Percentiles rank a stretch among this genome's conserved stretches.
These are phyloP conservation scores for Eudemis profundana DNA, from an alignment of 2,888 invertebrate species.

Conservation along the genomic window DNA sequence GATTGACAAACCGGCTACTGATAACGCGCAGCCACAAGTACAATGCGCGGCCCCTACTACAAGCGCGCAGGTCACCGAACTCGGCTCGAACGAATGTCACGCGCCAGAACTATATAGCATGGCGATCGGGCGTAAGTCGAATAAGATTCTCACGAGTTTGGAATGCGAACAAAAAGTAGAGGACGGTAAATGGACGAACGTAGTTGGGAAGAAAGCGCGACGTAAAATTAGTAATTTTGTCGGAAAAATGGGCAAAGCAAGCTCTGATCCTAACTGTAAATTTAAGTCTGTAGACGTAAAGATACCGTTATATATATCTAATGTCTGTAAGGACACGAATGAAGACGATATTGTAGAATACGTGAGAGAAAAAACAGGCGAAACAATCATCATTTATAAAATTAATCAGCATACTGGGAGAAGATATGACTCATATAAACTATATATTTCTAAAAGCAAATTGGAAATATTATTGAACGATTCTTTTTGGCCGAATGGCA, in stretches of 20 bases:
- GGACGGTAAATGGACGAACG: neutral
- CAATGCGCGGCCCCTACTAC: neutral
- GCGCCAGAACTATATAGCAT: neutral
- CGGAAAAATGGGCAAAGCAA: neutral
- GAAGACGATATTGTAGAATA: neutral
- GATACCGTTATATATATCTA: neutral
- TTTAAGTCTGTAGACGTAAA: constrained; percentile 7
- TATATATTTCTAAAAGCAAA: too few relatives aligned
- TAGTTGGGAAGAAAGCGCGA: neutral
- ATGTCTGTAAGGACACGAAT: neutral
- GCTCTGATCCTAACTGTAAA: neutral
- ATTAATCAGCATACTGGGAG: too few relatives aligned
- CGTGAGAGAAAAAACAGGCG: neutral
- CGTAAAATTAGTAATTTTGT: too few relatives aligned
- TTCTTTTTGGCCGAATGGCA: too few relatives aligned
- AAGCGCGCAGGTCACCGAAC: neutral
- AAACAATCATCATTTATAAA: neutral
- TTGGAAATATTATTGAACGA: too few relatives aligned
- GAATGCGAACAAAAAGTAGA: neutral
- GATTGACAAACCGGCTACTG: neutral
- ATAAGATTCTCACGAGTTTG: neutral
- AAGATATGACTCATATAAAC: neutral
- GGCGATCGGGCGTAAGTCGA: neutral
- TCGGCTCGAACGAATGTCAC: neutral
- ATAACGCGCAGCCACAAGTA: neutral